phyloP scores from a whole-genome alignment of 2,797 vertebrate species.

The Lepidocolaptes lacrymiger region DNA sequence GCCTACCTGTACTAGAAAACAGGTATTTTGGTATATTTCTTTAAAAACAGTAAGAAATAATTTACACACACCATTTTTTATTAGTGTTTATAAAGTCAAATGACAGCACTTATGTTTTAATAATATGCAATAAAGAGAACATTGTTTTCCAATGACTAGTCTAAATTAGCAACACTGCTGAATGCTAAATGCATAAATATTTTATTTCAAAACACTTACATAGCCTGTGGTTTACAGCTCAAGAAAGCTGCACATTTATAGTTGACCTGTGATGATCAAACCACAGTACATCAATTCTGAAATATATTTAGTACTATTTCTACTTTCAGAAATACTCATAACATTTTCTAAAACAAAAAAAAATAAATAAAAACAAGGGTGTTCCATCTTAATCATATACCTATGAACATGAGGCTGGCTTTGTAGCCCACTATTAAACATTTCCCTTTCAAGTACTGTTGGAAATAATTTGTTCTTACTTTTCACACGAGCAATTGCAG shows the following conservation, averaged over 20 bases:
- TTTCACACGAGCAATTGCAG: not conserved
- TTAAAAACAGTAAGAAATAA: not conserved
- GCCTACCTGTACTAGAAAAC: not conserved
- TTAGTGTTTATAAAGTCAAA: constrained; percentile 38
- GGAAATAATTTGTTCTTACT: not conserved
- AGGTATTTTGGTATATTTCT: not conserved
- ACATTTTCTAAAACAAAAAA: not conserved
- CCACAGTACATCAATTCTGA: not conserved
- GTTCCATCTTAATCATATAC: not conserved
- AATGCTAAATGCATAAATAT: constrained; percentile 45
- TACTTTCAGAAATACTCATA: not conserved
- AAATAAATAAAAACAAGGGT: not conserved
- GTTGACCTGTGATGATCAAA: constrained; percentile 13
- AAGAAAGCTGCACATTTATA: not conserved
- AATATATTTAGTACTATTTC: not conserved
- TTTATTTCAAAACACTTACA: constrained; percentile 51
- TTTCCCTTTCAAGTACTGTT: not conserved
- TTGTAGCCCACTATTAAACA: not conserved
- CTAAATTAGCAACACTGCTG: constrained; percentile 29
- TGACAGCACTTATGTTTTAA: constrained; percentile 38
- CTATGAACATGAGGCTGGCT: not conserved
- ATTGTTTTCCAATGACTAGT: constrained; percentile 16
- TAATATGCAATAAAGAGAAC: constrained; percentile 26
- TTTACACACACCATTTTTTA: not conserved
- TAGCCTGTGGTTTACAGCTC: constrained; percentile 15